These are phyloP conservation scores for Neodiprion pinetum DNA, from an alignment of 1,140 invertebrate species.

Conservation along the genomic window DNA sequence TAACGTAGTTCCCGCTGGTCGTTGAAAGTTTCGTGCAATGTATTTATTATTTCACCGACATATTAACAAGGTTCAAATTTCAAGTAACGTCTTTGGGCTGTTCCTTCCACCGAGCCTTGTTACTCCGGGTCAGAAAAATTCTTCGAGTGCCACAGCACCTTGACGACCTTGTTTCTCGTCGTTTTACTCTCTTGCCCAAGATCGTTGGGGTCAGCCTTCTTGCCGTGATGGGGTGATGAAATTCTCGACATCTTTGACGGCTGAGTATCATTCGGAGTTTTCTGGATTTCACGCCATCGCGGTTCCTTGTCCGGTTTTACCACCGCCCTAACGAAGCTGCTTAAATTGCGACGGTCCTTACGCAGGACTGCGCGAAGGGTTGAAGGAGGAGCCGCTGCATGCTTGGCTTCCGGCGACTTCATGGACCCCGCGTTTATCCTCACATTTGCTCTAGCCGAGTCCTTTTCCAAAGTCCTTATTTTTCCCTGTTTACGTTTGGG, in stretches of 20 bases:
- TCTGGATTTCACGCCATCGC: not conserved
- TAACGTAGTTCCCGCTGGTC: too few species aligned
- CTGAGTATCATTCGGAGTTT: not conserved
- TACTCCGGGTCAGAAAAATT: constrained; percentile 13
- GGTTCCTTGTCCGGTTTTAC: constrained; percentile 4
- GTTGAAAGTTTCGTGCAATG: too few species aligned
- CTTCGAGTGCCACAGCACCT: constrained; percentile 10
- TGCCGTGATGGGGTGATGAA: not conserved
- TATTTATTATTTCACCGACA: too few species aligned
- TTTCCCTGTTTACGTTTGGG: not conserved
- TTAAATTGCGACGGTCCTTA: not conserved
- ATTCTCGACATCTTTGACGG: not conserved
- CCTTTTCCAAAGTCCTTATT: not conserved
- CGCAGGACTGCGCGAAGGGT: not conserved
- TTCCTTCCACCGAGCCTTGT: not conserved
- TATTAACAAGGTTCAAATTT: too few species aligned
- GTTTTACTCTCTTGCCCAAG: not conserved
- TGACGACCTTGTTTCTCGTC: not conserved
- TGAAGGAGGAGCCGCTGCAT: not conserved
- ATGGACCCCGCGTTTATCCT: not conserved
- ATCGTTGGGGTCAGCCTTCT: not conserved
- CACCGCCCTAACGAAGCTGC: not conserved
- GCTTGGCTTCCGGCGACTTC: not conserved
- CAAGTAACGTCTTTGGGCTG: too few species aligned
- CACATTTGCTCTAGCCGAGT: not conserved